Base-by-base conservation (phyloP, 2,797 vertebrate genomes). In the Danionella dracula region DNA sequence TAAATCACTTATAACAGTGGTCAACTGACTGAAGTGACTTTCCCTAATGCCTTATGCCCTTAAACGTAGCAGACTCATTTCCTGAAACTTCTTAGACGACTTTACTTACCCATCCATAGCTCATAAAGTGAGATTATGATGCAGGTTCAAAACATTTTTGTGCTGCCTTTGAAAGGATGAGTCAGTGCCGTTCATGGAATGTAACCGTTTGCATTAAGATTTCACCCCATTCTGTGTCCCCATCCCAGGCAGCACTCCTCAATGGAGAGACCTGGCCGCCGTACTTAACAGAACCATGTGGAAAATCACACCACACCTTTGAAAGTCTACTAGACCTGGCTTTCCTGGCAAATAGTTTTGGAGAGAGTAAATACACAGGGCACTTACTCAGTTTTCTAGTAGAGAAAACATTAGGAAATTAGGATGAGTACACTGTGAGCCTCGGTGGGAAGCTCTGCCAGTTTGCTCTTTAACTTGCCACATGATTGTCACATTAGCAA, bases 391-490 rank as follows among this genome's bases (percentile, higher is more conserved):
- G 46, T 7, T 42, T 45, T 68, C 68, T 80, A 61, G 82, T 73
- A 84, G 82, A 87, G 84, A 81, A 85, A 77, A 63, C 80, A 66
- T 73, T 1, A 63, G 78, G 71, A 80, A 80, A 77, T 77, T 40
- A 9, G 19, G 16, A 17, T 10, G 48, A 64, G 46, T 45, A 74
- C 70, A 65, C 80, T 77, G 70, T 83, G 31, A 83, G 79, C 77
- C 76, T 34, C 42, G 60, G 71, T 76, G 66, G 79, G 83, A 84
- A 88, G 79, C 45, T 75, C 27, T 76, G 83, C 84, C 86, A 75
- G 48, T 81, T 84, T 80, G 80, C 66, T 83, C 84, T 83, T 82
- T 76, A 80, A 84, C 59, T 78, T 84, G 77, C 72, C 77, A 63
- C 69, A 64, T 66, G 67, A 59, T 49, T 54, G 81, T 56, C 80